Evolutionary conservation across 2,888 invertebrate species (phyloP), one percentile per base, ranked within the genome.

Genomic region (Plebejus anna): DNA sequence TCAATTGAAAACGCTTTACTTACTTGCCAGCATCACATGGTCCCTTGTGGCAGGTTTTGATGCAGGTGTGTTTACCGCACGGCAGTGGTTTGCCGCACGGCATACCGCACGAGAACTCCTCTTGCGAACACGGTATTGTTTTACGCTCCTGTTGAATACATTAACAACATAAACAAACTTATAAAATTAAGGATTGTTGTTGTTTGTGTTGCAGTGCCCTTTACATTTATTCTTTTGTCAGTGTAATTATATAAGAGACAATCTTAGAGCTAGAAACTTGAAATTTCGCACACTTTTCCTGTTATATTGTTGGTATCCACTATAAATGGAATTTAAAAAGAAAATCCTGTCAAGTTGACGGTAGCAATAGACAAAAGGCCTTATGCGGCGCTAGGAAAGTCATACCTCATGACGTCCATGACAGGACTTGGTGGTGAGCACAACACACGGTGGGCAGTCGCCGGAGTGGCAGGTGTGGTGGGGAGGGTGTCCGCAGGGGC

Each of bases 91-190:
- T 97, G 75, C 96, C 96, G 87, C 99, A 99, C 0, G 97, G 96
- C 80, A 97, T 88, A 0, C 99, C 99, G 89, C 99, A 99, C 2
- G 98, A 98, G 84, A 99, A 97, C 84, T 97, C 97, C 55, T 96
- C 96, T 87, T 97, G 95, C 81, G 97, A 96, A 85, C 98, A 98
- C 11, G 98, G 97, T 82, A 99, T 97, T 75, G 98, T 98, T 84
- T 97, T 97, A 6, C 98, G 95, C 81, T 97, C 95, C 95, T 97
- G 90, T 70, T 70, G 4, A 70, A 59, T 61, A 55, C 55, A 36
- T 16, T 47, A 3, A 47, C 9, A 47, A 11, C 47, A 47, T 47
- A 47, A 47, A 11, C 47, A 47, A 9, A 42, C 42, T 42, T 42
- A 42, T 42, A 42, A 42, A 42, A 42, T 7, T 1, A 1, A 42